Percentiles rank a stretch among this genome's conserved stretches.
Evolutionary conservation across 1,140 invertebrate genomes (phyloP).

Genomic region (Adelges cooleyi): DNA sequence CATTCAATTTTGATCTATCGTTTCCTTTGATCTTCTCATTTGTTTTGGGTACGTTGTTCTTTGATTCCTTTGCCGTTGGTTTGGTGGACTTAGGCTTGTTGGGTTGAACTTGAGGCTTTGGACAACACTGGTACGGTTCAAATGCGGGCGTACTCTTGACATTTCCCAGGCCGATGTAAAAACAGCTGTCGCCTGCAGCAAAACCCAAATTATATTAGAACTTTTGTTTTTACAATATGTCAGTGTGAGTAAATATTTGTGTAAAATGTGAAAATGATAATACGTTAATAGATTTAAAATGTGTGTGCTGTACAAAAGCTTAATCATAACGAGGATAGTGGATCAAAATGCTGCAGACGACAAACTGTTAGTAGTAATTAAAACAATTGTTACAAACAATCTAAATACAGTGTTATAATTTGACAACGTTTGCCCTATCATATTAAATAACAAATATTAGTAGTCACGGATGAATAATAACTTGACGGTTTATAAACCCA

Average conservation of each 20-base stretch:
- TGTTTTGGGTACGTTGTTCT: conserved; percentile 33
- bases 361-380: conserved; percentile 25
- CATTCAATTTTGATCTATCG: conserved; percentile 16
- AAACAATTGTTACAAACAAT: conserved; percentile 1
- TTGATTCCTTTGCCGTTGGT: conserved; percentile 32
- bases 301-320: conserved; percentile 17
- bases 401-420: conserved; percentile 13
- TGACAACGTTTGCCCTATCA: too few relatives aligned
- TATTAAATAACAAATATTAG: too few relatives aligned
- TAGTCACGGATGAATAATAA: too few relatives aligned
- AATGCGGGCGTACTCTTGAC: conserved; percentile 62
- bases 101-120: conserved; percentile 42
- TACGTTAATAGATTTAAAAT: conserved; percentile 3
- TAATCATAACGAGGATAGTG: conserved; percentile 4
- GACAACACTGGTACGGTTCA: conserved; percentile 82
- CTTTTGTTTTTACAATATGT: neutral
- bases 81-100: conserved; percentile 28
- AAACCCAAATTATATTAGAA: conserved; percentile 36
- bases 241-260: neutral
- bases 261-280: neutral
- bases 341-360: conserved; percentile 26
- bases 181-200: conserved; percentile 83
- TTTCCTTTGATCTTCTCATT: conserved; percentile 40
- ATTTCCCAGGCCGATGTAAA: conserved; percentile 84
- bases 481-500: too few relatives aligned